phyloP scores from a whole-genome alignment of 2,797 vertebrate genomes.

The Sardinella longiceps region DNA sequence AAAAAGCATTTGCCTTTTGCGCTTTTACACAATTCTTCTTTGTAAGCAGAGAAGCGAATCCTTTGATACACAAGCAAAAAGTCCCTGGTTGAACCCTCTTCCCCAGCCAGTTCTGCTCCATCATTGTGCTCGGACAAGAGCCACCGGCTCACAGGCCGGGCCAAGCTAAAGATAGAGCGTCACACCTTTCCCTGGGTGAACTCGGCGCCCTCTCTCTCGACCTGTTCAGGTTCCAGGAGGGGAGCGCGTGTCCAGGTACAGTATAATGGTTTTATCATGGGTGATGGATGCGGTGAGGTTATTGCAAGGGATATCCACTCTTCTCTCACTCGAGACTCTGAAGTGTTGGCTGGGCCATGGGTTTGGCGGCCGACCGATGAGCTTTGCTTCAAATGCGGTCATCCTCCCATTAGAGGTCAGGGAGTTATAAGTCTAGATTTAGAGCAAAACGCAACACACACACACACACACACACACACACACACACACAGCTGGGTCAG shows the following conservation, averaged over 20 bases:
- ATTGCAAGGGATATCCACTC: not conserved
- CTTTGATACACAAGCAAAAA: conserved; percentile 21
- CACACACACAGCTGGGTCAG: not conserved
- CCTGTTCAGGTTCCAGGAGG: not conserved
- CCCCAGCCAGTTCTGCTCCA: not conserved
- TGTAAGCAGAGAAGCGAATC: not conserved
- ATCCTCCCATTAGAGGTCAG: not conserved
- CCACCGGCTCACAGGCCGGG: not conserved
- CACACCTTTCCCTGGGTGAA: not conserved
- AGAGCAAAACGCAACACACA: not conserved
- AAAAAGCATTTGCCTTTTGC: not conserved
- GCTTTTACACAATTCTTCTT: not conserved
- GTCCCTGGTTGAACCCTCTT: not conserved
- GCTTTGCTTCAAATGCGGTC: not conserved
- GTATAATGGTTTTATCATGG: conserved; percentile 1
- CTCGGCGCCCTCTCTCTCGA: not conserved
- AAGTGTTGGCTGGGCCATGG: not conserved
- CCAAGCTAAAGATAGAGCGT: conserved; percentile 1
- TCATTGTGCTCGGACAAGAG: conserved; percentile 19
- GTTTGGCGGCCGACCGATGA: not conserved
- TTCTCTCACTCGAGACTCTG: not conserved
- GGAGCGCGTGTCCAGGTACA: not conserved
- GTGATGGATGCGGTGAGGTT: not conserved
- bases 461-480: not conserved
- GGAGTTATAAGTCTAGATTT: conserved; percentile 8